Evolutionary conservation across 1,140 invertebrate species (phyloP).

Genomic region (Pseudachorutes palmiensis): DNA sequence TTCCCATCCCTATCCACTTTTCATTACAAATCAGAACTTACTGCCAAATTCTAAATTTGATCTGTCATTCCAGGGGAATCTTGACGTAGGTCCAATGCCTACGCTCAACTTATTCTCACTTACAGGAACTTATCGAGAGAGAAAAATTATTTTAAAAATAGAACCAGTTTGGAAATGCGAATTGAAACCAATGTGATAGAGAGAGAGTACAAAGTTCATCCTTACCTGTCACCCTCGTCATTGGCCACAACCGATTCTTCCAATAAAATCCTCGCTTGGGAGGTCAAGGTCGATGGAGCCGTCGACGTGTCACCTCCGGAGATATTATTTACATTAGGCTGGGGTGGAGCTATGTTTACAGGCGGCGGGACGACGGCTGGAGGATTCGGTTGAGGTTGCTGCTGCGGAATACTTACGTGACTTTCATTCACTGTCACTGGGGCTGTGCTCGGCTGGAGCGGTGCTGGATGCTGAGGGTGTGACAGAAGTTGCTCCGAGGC

Average conservation of each 20-base stretch:
- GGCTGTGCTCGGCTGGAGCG: slow-evolving; percentile 16
- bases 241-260: slow-evolving; percentile 9
- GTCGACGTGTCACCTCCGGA: background rate
- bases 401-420: slow-evolving; percentile 15
- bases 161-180: too few species aligned
- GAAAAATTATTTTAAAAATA: too few species aligned
- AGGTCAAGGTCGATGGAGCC: background rate
- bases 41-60: too few species aligned
- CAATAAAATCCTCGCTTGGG: slow-evolving; percentile 1
- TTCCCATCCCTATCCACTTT: too few species aligned
- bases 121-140: too few species aligned
- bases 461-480: slow-evolving; percentile 1
- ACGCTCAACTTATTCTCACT: too few species aligned
- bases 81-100: too few species aligned
- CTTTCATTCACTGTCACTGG: slow-evolving; percentile 12
- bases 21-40: too few species aligned
- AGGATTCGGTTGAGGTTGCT: slow-evolving; percentile 12
- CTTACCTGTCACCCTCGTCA: slow-evolving; percentile 36
- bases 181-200: background rate
- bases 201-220: background rate
- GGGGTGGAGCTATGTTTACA: slow-evolving; percentile 7
- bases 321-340: slow-evolving; percentile 19
- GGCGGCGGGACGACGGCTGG: background rate
- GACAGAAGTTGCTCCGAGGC: background rate
- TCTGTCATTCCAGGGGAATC: too few species aligned